A percentile compares a stretch with the other conserved stretches of the same genome.
Evolutionary conservation across 2,888 invertebrate species (phyloP).

Genomic region (Leucania comma): DNA sequence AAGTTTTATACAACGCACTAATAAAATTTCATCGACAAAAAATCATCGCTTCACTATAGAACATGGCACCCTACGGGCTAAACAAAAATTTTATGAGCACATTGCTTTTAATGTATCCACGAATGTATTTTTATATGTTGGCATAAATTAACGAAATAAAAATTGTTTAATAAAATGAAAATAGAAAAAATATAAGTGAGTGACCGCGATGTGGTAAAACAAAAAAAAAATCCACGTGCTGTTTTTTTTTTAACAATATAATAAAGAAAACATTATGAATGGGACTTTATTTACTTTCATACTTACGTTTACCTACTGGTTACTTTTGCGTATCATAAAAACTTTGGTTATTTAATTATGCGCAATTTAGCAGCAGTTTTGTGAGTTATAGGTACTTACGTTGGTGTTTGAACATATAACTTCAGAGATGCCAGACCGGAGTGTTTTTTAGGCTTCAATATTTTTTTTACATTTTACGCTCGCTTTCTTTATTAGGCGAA

Average conservation of each 20-base stretch:
- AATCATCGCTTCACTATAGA: constrained; percentile 72
- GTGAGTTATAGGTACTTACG: not conserved
- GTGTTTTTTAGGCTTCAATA: constrained; percentile 1
- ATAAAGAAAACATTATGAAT: constrained; percentile 51
- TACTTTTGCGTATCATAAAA: constrained; percentile 20
- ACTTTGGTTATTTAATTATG: constrained; percentile 33
- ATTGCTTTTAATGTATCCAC: constrained; percentile 72
- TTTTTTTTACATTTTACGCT: constrained; percentile 25
- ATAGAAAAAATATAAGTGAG: constrained; percentile 55
- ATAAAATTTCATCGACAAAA: constrained; percentile 64
- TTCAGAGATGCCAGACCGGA: not conserved
- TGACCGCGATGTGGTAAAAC: constrained; percentile 47
- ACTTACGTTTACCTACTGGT: constrained; percentile 25
- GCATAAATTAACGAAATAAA: constrained; percentile 67
- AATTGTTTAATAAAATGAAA: constrained; percentile 60
- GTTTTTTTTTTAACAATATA: constrained; percentile 40
- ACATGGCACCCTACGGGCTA: constrained; percentile 72
- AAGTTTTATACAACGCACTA: constrained; percentile 47
- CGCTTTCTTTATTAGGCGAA: constrained; percentile 15
- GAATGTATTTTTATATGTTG: constrained; percentile 64
- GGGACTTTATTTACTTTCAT: constrained; percentile 39
- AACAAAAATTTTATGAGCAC: constrained; percentile 78
- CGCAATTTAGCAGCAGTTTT: constrained; percentile 24
- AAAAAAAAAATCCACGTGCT: constrained; percentile 26
- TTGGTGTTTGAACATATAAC: not conserved